Evolutionary conservation across 2,888 invertebrate genomes (phyloP), one percentile per base, ranked within the genome.

Genomic region (Agrotis ipsilon): DNA sequence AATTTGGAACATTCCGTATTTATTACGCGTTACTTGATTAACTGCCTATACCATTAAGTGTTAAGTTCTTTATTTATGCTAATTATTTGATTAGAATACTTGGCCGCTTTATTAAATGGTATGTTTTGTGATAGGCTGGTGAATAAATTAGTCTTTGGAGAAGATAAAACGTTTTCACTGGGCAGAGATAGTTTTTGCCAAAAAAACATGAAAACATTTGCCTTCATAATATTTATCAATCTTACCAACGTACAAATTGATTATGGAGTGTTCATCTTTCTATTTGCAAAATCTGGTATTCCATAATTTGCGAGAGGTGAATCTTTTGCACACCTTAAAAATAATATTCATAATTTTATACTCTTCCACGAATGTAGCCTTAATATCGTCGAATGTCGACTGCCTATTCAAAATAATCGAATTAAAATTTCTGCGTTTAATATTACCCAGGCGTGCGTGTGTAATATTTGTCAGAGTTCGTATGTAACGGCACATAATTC

Each of bases 401-500:
- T 60, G 54, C 48, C 45, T 73, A 74, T 78, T 83, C 55, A 75
- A 81, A 72, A 72, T 73, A 82, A 73, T 81, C 58, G 57, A 81
- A 61, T 82, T 70, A 75, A 73, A 51, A 62, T 73, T 76, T 71
- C 21, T 57, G n/a, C n/a, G 54, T 73, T 68, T 73, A 61, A 75
- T 75, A 73, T 82, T 75, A 69, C n/a, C n/a, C 62, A 55, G 70
- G 68, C 75, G 72, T 83, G 84, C 66, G 57, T 78, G 66, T 82
- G 60, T 67, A 88, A 85, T 86, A 88, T 88, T 87, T 87, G 83
- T 84, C 84, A 84, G 84, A 79, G 81, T 76, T 83, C 66, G 66
- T 73, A 78, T 72, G 82, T 83, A 87, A 86, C 75, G 82, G 78
- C 80, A 82, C 80, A 86, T 89, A 88, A 89, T 90, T 90, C 85